Evolutionary conservation across 2,113 vertebrate species (phyloP).

Genomic region (Sciurus niger): DNA sequence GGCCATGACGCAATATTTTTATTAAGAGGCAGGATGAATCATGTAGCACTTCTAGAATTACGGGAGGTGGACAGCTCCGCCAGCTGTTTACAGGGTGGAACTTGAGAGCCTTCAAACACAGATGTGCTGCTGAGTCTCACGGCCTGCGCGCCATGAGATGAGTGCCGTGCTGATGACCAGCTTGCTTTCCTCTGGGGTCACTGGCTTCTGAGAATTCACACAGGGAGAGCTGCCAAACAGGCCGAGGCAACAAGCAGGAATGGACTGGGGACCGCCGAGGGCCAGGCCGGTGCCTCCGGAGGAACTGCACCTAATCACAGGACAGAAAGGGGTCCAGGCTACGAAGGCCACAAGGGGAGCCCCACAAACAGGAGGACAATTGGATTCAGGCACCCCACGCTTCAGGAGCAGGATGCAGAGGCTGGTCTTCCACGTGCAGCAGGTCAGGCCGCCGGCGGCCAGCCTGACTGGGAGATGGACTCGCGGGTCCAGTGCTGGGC

Average conservation of each 20-base stretch:
- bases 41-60: constrained; percentile 73
- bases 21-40: constrained; percentile 70
- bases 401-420: neutral
- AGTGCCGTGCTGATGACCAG: neutral
- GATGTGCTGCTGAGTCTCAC: constrained; percentile 31
- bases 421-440: constrained; percentile 55
- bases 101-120: constrained; percentile 65
- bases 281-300: neutral
- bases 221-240: neutral
- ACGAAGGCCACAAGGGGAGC: neutral
- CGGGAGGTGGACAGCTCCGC: constrained; percentile 40
- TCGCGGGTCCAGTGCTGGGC: neutral
- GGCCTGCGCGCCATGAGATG: neutral
- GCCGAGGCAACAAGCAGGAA: constrained; percentile 32
- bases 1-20: constrained; percentile 49
- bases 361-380: constrained; percentile 36
- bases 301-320: neutral
- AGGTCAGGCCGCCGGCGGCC: constrained; percentile 24
- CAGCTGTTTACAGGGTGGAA: constrained; percentile 62
- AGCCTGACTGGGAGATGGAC: constrained; percentile 60
- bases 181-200: constrained; percentile 30
- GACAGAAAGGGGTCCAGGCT: neutral
- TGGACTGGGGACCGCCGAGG: neutral
- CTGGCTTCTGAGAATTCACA: constrained; percentile 27
- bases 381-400: constrained; percentile 49